Percentiles rank a stretch among this genome's conserved stretches.
phyloP scores from a whole-genome alignment of 2,888 invertebrate genomes.

The Endotricha flammealis region DNA sequence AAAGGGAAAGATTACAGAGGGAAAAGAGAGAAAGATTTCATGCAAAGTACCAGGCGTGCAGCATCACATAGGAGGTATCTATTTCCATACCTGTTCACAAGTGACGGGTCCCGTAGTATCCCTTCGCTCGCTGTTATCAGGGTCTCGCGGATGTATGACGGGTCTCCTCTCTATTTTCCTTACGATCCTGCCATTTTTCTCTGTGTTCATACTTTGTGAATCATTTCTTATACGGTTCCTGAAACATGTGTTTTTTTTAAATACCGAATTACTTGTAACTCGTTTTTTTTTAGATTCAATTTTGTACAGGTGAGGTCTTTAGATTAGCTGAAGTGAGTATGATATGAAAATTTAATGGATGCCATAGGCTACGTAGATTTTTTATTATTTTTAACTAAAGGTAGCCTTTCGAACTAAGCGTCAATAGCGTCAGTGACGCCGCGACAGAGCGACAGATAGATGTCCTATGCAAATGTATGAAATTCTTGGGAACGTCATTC shows the following conservation, averaged over 20 bases:
- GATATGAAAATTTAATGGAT: not conserved
- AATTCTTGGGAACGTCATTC: too few species aligned
- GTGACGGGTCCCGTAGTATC: constrained; percentile 41
- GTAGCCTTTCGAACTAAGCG: not conserved
- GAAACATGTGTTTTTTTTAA: constrained; percentile 1
- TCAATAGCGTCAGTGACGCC: too few species aligned
- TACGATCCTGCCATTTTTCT: constrained; percentile 37
- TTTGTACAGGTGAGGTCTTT: not conserved
- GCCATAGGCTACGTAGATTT: too few species aligned
- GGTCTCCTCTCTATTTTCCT: constrained; percentile 46
- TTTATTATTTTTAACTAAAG: too few species aligned
- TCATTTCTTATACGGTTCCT: constrained; percentile 60
- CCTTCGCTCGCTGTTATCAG: constrained; percentile 16
- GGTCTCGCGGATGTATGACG: constrained; percentile 35
- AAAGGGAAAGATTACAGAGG: too few species aligned
- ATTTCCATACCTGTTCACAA: constrained; percentile 54
- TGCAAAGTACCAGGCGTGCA: not conserved
- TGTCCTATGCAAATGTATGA: too few species aligned
- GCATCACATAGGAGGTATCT: not conserved
- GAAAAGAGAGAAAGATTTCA: too few species aligned
- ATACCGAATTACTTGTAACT: too few species aligned
- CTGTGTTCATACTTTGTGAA: constrained; percentile 55
- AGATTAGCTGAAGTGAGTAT: not conserved
- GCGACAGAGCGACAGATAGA: too few species aligned
- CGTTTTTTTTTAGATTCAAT: not conserved